Conservation (phyloP, 2,888 invertebrate genomes). For the Leuctra nigra region DNA sequence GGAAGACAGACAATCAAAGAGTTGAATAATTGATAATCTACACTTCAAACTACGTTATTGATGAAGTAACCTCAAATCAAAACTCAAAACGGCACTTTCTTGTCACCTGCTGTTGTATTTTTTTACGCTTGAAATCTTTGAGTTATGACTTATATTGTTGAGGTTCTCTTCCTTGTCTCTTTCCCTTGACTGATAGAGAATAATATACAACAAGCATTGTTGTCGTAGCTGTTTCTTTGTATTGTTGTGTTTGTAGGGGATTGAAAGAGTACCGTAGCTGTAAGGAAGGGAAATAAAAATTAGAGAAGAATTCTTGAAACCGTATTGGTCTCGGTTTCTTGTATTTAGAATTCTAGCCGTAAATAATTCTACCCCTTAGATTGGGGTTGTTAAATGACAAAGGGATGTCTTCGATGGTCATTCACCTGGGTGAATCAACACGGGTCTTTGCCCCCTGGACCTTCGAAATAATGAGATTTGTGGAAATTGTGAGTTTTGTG, state of each 20-base stretch:
- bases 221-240: not conserved
- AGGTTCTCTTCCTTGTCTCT: conserved; percentile 5
- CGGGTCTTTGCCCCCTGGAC: not conserved
- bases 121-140: too few species aligned
- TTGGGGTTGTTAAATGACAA: not conserved
- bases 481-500: too few species aligned
- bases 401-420: not conserved
- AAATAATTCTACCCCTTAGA: conserved; percentile 8
- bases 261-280: too few species aligned
- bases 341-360: not conserved
- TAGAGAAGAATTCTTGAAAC: conserved; percentile 3
- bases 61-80: too few species aligned
- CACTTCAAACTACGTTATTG: too few species aligned
- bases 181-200: conserved; percentile 1
- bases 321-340: not conserved
- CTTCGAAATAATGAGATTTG: too few species aligned
- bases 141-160: too few species aligned
- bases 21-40: too few species aligned
- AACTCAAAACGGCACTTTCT: too few species aligned
- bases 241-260: not conserved
- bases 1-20: too few species aligned
- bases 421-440: not conserved
- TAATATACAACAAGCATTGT: not conserved
- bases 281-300: too few species aligned
- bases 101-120: too few species aligned